phyloP scores from a whole-genome alignment of 2,797 vertebrate genomes.

The Glossophaga mutica region DNA sequence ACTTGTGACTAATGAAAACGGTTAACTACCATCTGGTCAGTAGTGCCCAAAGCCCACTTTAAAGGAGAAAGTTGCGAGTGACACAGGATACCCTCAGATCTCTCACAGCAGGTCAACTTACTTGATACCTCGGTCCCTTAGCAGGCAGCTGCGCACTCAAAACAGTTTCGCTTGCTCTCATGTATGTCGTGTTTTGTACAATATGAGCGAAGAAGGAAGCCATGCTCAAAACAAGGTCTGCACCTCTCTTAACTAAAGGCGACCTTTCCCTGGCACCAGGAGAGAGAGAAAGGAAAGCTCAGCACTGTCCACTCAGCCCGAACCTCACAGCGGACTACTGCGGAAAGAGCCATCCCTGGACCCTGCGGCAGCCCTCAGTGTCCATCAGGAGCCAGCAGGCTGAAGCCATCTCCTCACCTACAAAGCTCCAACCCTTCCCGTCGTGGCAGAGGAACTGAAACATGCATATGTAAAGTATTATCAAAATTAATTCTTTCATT shows the following conservation, averaged over 20 bases:
- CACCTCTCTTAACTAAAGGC: not conserved
- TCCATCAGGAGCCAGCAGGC: not conserved
- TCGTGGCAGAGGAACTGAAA: not conserved
- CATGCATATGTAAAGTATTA: not conserved
- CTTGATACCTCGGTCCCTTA: not conserved
- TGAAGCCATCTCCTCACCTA: not conserved
- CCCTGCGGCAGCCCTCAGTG: not conserved
- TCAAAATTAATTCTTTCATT: not conserved
- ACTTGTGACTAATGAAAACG: not conserved
- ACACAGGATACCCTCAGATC: not conserved
- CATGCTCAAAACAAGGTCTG: not conserved
- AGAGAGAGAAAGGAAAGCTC: not conserved
- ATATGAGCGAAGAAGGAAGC: not conserved
- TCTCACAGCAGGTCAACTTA: not conserved
- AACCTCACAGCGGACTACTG: not conserved
- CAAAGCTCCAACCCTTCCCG: not conserved
- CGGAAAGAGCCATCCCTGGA: not conserved
- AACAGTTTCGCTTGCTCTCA: not conserved
- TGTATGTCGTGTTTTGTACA: accelerated
- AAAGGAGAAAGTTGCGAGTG: not conserved
- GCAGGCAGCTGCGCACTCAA: not conserved
- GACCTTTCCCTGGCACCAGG: not conserved
- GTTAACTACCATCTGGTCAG: not conserved
- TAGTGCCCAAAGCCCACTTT: not conserved
- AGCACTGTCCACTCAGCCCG: not conserved